Base-by-base conservation (phyloP, 2,113 vertebrate species). In the Coreoperca whiteheadi region DNA sequence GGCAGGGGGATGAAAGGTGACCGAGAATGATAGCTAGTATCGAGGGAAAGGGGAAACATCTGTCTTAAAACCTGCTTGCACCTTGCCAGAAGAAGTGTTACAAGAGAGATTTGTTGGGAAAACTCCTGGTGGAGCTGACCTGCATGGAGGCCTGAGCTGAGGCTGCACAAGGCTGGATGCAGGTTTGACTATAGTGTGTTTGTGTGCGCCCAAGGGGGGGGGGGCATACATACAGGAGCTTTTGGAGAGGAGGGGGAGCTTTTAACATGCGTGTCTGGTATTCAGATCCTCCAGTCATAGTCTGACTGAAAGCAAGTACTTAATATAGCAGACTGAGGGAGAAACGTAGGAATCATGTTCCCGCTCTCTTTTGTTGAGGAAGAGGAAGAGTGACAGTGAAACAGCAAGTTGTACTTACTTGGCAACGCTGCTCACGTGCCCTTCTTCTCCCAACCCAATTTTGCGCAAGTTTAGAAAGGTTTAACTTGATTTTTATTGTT, bases 241-340 rank as follows among this genome's bases (percentile, higher is more conserved):
- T 75, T 74, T 60, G 57, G 34, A 56, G 74, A 66, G 74, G 64
- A 79, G 65, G 67, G 89, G 85, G 75, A 43, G 54, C 74, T 75
- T 93, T 90, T 95, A 93, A 93, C 83, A 94, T 84, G 61, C 46
- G 9, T 94, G 82, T 79, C 81, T 89, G 66, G 51, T 89, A 68
- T 93, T 94, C 82, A 74, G 79, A 90, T 87, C 92, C 92, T 85
- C 54, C 48, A 76, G 84, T 88, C 81, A 79, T 50, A 70, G 71
- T 87, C 88, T 91, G 75, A 87, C 74, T 86, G 85, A 86, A 93
- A 95, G 79, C 74, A 46, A 82, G 80, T 50, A 86, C 74, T 93
- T 87, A 71, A 90, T 23, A 68, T 32, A 5, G 53, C 10, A 81
- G 79, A 65, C 73, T 76, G 67, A 82, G 85, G 48, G 64, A 82